Evolutionary conservation across 2,888 invertebrate genomes (phyloP), one percentile per base, ranked within the genome.

Genomic region (Thera britannica): DNA sequence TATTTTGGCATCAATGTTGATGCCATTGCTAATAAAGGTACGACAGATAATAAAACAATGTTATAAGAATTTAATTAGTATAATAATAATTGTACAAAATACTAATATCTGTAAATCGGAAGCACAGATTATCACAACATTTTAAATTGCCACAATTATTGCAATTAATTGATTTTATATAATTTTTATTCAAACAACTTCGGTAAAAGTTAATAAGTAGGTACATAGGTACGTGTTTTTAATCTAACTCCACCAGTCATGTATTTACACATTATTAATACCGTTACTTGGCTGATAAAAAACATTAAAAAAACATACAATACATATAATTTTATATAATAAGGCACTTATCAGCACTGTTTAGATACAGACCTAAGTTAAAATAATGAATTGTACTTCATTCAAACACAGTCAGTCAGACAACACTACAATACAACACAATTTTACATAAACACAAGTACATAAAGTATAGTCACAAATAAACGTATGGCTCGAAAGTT

Each of bases 111-210:
- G 72, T 77, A 75, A 56, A 67, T 68, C 72, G 84, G 83, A 86
- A 85, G 86, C 84, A 82, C 82, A 73, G 75, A 78, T 77, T 81
- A 81, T 83, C 80, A 83, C 82, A 83, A 79, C 41, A 69, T 70
- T 72, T 68, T 71, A 71, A 78, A 82, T 84, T 83, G 82, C 83
- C 79, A 78, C 68, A 52, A 44, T 60, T 49, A 58, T 58, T 48
- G 44, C 36, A n/a, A 58, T 44, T 52, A 59, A 52, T 38, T 36
- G 38, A 48, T 56, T 56, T 57, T n/a, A 61, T 34, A n/a, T 44
- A n/a, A 54, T 52, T 60, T 38, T 52, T 5, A 44, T 54, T 51
- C 11, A 8, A 3, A 23, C 44, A 11, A 46, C 58, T 46, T 58
- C 23, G 34, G 9, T 46, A 46, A 9, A 46, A 7, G 8, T 5